These are phyloP conservation scores for Mastomys coucha DNA, from an alignment of 2,113 vertebrate genomes.

Conservation along the genomic window DNA sequence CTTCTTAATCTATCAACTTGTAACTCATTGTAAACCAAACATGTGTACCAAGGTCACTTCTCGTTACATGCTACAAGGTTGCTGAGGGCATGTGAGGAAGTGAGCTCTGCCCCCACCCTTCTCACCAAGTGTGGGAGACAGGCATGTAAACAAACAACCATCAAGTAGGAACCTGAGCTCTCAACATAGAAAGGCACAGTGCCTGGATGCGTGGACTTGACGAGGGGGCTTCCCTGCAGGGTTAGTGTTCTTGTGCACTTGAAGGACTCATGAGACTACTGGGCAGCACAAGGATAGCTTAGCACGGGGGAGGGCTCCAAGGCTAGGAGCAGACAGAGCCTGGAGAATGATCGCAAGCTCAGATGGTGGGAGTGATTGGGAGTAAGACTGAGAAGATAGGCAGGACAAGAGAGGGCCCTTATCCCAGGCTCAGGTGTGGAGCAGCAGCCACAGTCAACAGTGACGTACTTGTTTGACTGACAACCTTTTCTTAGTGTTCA, in stretches of 20 bases:
- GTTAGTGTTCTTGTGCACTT: neutral
- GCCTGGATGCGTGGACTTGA: neutral
- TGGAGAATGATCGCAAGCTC: neutral
- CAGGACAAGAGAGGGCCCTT: neutral
- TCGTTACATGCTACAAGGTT: neutral
- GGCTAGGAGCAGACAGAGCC: neutral
- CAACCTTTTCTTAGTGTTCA: slow-evolving; percentile 10
- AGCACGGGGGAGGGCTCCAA: fast-evolving
- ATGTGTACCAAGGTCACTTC: neutral
- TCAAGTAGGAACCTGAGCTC: neutral
- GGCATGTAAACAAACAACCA: neutral
- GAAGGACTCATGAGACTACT: neutral
- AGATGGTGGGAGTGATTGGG: neutral
- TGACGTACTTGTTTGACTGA: neutral
- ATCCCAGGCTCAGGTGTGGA: neutral
- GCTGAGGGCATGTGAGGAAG: neutral
- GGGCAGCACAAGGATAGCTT: neutral
- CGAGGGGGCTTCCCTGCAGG: neutral
- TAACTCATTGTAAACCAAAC: neutral
- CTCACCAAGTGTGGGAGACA: neutral
- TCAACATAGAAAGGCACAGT: neutral
- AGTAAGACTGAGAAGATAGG: neutral
- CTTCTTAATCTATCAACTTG: neutral
- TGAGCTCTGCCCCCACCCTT: neutral
- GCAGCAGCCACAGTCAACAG: neutral